Percentiles rank a stretch among this genome's conserved stretches.
Evolutionary conservation across 2,888 invertebrate species (phyloP).

Genomic region (Deilephila porcellus): DNA sequence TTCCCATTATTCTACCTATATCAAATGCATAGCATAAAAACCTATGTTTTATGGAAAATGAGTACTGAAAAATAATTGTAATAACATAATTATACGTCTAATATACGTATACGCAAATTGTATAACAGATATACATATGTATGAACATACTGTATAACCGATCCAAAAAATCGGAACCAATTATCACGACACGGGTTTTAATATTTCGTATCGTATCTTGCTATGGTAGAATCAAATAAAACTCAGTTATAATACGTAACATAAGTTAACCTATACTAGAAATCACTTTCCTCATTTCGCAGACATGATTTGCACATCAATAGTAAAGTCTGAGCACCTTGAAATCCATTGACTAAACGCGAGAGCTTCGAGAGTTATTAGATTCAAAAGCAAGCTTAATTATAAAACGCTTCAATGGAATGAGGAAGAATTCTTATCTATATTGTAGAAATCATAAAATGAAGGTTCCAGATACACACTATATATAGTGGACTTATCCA

Average conservation of each 20-base stretch:
- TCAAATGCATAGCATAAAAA: no score
- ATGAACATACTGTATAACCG: no score
- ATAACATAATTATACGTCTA: no score
- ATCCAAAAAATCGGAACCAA: no score
- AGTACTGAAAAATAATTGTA: no score
- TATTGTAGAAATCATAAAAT: background rate
- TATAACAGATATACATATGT: no score
- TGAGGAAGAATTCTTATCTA: conserved; percentile 15
- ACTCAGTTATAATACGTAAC: background rate
- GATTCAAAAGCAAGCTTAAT: background rate
- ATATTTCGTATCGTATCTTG: no score
- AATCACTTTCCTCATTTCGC: background rate
- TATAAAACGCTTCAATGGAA: background rate
- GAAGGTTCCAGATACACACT: background rate
- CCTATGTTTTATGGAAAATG: no score
- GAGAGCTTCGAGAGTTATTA: background rate
- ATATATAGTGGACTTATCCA: background rate
- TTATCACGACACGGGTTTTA: no score
- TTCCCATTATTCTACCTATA: no score
- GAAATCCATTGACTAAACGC: background rate
- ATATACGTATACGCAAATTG: no score
- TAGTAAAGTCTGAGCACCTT: background rate
- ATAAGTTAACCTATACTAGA: background rate
- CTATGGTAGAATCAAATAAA: no score
- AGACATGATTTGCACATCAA: background rate